Conservation (phyloP, 1,140 invertebrate species). For the honey bee (Apis mellifera) region DNA sequence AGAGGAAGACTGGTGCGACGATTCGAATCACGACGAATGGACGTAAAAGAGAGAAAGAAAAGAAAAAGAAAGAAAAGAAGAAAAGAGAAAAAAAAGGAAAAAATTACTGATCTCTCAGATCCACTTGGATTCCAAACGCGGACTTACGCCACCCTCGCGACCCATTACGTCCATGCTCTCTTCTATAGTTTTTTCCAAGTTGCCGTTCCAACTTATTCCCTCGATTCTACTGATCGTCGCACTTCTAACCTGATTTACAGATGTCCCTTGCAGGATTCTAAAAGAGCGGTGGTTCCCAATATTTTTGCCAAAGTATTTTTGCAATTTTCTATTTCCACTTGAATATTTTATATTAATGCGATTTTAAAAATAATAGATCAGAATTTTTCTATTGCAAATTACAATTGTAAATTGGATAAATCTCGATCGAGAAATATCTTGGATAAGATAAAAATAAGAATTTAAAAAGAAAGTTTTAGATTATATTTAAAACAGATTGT, state of each 20-base stretch:
- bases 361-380: no score
- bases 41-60: conserved; percentile 53
- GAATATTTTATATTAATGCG: no score
- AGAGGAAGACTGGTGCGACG: conserved; percentile 27
- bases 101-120: conserved; percentile 68
- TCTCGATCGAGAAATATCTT: no score
- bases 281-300: background rate
- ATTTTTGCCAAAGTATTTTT: no score
- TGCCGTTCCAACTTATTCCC: conserved; percentile 47
- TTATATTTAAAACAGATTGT: no score
- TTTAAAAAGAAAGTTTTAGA: no score
- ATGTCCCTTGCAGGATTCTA: conserved; percentile 47
- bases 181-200: background rate
- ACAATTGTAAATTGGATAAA: no score
- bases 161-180: conserved; percentile 6
- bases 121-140: conserved; percentile 47
- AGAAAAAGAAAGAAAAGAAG: no score
- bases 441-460: no score
- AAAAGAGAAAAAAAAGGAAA: background rate
- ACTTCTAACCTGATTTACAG: conserved; percentile 66
- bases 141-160: background rate
- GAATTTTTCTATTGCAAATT: no score
- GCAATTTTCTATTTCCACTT: no score
- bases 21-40: conserved; percentile 55
- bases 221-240: conserved; percentile 47